Evolutionary conservation across 2,888 invertebrate genomes (phyloP), one percentile per base, ranked within the genome.

Genomic region (Drosophila rellima): DNA sequence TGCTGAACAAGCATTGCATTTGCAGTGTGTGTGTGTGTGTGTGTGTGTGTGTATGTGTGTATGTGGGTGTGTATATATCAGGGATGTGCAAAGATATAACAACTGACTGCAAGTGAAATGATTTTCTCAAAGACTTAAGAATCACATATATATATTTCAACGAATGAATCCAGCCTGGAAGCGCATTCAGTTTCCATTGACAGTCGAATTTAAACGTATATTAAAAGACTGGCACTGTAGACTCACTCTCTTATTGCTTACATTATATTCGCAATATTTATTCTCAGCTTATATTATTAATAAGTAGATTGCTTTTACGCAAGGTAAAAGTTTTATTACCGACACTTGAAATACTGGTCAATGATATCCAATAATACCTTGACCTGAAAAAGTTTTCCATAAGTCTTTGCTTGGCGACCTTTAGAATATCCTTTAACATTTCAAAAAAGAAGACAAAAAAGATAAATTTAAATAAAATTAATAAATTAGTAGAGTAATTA

Each of bases 81-180:
- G n/a, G 39, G 10, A 17, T 18, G 59, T 67, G 60, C 66, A 67
- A 52, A 29, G 78, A 80, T 77, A 80, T 74, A 76, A 69, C 55
- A 57, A 60, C 55, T 69, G 76, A 56, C 68, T 70, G 76, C 60
- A 62, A 71, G 60, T 70, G 57, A 76, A 70, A 65, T 65, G 54
- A 65, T 67, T 65, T 61, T 70, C 63, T 78, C 73, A 80, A 76
- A 73, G 78, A 26, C 29, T 33, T 42, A 33, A 42, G 33, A 33
- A 37, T 20, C 20, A n/a, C 29, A 42, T 20, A n/a, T n/a, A 42
- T 20, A n/a, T n/a, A 31, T 3, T 11, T 15, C 23, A 42, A 10
- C n/a, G 15, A 35, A 35, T n/a, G 56, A 45, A 35, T n/a, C 8
- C 23, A 8, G 31, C 13, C 17, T 11, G 17, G 10, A 29, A 29